Percentiles rank a stretch among this genome's conserved stretches.
Conservation (phyloP, 2,888 invertebrate species). For the Acleris sparsana region DNA sequence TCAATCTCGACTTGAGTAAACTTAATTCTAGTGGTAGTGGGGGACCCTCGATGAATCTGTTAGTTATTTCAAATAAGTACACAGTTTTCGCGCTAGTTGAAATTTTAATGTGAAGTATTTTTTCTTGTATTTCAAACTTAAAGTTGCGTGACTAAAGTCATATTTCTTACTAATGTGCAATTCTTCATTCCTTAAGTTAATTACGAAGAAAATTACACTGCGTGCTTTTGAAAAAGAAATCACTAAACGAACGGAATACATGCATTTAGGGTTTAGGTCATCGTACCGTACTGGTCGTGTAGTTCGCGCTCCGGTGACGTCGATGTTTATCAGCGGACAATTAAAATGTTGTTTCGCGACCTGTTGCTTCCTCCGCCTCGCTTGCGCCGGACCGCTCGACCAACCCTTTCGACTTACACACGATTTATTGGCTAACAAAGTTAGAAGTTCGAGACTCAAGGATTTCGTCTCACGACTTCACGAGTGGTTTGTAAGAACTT, state of each 20-base stretch:
- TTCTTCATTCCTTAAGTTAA: slow-evolving; percentile 36
- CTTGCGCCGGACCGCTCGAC: slow-evolving; percentile 49
- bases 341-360: slow-evolving; percentile 81
- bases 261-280: slow-evolving; percentile 74
- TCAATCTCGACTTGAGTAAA: slow-evolving; percentile 31
- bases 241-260: slow-evolving; percentile 51
- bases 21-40: slow-evolving; percentile 31
- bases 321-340: slow-evolving; percentile 78
- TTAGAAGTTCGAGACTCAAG: slow-evolving; percentile 45
- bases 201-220: slow-evolving; percentile 39
- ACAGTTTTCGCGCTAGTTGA: not conserved
- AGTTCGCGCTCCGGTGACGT: slow-evolving; percentile 74
- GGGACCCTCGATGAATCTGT: slow-evolving; percentile 20
- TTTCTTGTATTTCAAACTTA: slow-evolving; percentile 17
- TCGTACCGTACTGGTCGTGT: slow-evolving; percentile 64
- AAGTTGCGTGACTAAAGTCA: slow-evolving; percentile 28
- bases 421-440: slow-evolving; percentile 56
- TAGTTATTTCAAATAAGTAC: slow-evolving; percentile 1
- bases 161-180: slow-evolving; percentile 33
- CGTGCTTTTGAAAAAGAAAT: slow-evolving; percentile 40
- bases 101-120: not conserved
- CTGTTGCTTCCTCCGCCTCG: slow-evolving; percentile 68
- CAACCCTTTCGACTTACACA: slow-evolving; percentile 50
- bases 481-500: slow-evolving; percentile 38
- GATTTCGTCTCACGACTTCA: slow-evolving; percentile 40